Evolutionary conservation across 2,113 vertebrate species (phyloP), one percentile per base, ranked within the genome.

Genomic region (Heterocephalus glaber): DNA sequence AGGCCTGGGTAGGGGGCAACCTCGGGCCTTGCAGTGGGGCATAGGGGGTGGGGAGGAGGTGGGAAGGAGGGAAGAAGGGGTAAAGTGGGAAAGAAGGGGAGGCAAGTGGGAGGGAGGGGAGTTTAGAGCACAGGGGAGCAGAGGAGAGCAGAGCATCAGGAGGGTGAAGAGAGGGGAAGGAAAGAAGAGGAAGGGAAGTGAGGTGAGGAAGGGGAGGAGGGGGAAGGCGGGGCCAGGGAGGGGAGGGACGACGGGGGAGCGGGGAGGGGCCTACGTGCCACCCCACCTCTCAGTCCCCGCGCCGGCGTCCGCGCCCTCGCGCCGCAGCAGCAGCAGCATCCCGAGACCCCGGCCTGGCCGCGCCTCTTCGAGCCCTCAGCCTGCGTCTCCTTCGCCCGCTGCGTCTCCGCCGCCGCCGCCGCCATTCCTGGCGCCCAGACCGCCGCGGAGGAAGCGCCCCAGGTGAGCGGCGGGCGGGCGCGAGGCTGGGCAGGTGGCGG

Each of bases 241-340:
- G 38, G 35, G 56, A 11, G 30, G 13, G 72, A 44, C 5, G 65
- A 12, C 24, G 65, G 35, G n/a, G 47, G 16, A 87, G 10, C 60
- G 87, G 52, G 96, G 94, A 47, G 96, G 90, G 89, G 91, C 91
- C 72, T 95, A 66, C 13, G 49, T 61, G 38, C 81, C 5, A 49
- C 76, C 60, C 93, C 85, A 74, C 90, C 92, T 41, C 95, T 70
- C 77, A 6, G 63, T 58, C 85, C 89, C 87, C 56, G 90, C 90
- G 97, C 76, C 90, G 54, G 95, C 65, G 94, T 88, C 85, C 22
- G 94, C 47, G 91, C 87, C 63, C 17, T 20, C 61, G 76, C 81
- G 86, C 95, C 76, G 96, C 96, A 96, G 95, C 96, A 95, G 95
- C 96, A n/a, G n/a, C n/a, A n/a, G n/a, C n/a, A n/a, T n/a, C 47